Conservation (phyloP, 2,797 vertebrate species). For the Sebastiscus tertius region DNA sequence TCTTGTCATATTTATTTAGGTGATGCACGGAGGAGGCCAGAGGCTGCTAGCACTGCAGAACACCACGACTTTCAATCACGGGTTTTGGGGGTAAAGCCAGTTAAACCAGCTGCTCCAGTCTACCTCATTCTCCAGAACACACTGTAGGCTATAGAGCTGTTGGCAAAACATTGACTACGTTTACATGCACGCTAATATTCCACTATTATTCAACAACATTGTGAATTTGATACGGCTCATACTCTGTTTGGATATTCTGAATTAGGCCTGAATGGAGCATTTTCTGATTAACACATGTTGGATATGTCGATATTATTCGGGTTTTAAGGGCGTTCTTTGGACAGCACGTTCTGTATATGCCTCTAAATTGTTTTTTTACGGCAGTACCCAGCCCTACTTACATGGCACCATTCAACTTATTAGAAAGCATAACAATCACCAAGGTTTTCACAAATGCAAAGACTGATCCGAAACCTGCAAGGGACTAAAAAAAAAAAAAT, state of each 20-base stretch:
- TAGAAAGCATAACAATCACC: background rate
- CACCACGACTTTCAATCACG: background rate
- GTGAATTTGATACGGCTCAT: too few relatives aligned
- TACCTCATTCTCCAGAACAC: rapidly evolving
- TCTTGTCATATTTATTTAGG: constrained; percentile 36
- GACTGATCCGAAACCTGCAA: constrained; percentile 2
- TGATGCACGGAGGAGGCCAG: background rate
- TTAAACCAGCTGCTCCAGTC: background rate
- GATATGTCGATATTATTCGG: too few relatives aligned
- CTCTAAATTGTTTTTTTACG: rapidly evolving
- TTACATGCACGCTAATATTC: too few relatives aligned
- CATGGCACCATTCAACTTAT: background rate
- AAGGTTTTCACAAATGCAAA: background rate
- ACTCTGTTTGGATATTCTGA: too few relatives aligned
- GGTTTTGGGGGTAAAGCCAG: background rate
- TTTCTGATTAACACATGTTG: too few relatives aligned
- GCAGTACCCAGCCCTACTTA: background rate
- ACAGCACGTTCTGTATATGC: too few relatives aligned
- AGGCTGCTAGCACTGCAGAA: background rate
- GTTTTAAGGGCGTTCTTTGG: too few relatives aligned
- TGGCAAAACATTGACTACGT: background rate
- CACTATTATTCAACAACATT: too few relatives aligned
- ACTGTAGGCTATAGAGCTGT: background rate
- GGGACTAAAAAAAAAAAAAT: background rate
- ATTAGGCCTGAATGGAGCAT: too few relatives aligned